Evolutionary conservation across 2,888 invertebrate genomes (phyloP).

Genomic region (Orthosia cruda): DNA sequence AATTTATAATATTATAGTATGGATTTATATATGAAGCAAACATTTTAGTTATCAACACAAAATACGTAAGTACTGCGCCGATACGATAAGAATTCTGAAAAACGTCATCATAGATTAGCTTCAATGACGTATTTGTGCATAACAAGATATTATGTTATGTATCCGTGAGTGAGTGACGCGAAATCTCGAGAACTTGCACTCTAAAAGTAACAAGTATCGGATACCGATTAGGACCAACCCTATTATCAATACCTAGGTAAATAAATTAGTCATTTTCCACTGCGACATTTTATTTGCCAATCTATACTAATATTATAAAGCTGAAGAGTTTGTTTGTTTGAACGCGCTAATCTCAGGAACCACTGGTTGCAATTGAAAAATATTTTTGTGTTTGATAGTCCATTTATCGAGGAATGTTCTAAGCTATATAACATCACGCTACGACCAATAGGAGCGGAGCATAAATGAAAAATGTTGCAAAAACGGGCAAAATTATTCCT

Average conservation of each 20-base stretch:
- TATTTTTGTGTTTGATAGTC: too few relatives aligned
- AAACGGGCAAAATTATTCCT: too few relatives aligned
- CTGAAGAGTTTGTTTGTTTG: too few relatives aligned
- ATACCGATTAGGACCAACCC: constrained; percentile 14
- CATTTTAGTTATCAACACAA: constrained; percentile 68
- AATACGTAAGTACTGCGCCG: constrained; percentile 60
- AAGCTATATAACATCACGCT: too few relatives aligned
- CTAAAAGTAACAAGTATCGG: constrained; percentile 1
- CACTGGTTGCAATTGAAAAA: too few relatives aligned
- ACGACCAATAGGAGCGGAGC: too few relatives aligned
- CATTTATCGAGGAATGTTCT: too few relatives aligned
- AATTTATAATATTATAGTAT: too few relatives aligned
- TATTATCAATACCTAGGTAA: neutral
- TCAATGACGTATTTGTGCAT: constrained; percentile 67
- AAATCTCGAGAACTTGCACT: constrained; percentile 41
- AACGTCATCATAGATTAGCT: constrained; percentile 72
- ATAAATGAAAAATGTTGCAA: too few relatives aligned
- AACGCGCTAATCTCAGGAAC: too few relatives aligned
- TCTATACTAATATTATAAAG: too few relatives aligned
- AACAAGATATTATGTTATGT: constrained; percentile 28
- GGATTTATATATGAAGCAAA: constrained; percentile 54
- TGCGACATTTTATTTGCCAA: constrained; percentile 36
- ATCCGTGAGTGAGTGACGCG: constrained; percentile 42
- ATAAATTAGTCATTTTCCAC: constrained; percentile 30
- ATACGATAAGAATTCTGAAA: constrained; percentile 71